Base-by-base conservation (phyloP, 2,113 vertebrate species). In the Apaloderma vittatum region DNA sequence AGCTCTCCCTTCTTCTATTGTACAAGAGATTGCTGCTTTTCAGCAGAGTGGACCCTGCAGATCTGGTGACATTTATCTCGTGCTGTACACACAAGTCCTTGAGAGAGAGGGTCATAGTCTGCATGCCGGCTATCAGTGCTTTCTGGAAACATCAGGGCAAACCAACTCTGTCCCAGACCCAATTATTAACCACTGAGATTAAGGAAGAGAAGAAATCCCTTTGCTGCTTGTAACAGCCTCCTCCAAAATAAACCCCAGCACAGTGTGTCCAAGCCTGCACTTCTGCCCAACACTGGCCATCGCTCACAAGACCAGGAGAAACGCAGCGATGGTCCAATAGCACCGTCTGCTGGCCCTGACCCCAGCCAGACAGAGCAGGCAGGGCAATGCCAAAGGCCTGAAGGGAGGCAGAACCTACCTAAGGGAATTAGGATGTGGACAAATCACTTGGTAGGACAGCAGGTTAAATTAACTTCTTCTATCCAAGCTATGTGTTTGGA, bases 231-330 rank as follows among this genome's bases (percentile, higher is more conserved):
- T n/a, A 88, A 52, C 29, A 43, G 14, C 58, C 48, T 36, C 48
- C 36, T 74, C 72, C 66, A 40, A 51, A 77, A 54, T 7, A 66
- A 77, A 36, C 52, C 20, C 19, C 13, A 55, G 34, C 1, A 0
- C 14, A 30, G 27, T 1, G 2, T 55, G 40, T 21, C 65, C 43
- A 15, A 8, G 27, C 19, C 16, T 32, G 12, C 5, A 5, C 21
- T 40, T 82, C 71, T 92, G 51, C 63, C 36, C 48, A 68, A 3
- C 16, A 11, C 34, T 55, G 66, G 24, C 16, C 2, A 0, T 27
- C 0, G 1, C 61, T 75, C 9, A 0, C 18, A 37, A 0, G 1
- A 17, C 54, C 36, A n/a, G 57, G 54, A 62, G 62, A 43, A 58
- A 34, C 23, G 7, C 26, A 34, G 46, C 0, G 1, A 30, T 30